Percentiles rank a stretch among this genome's conserved stretches.
These are phyloP conservation scores for Muntiacus reevesi DNA, from an alignment of 2,113 vertebrate genomes.

Conservation along the genomic window DNA sequence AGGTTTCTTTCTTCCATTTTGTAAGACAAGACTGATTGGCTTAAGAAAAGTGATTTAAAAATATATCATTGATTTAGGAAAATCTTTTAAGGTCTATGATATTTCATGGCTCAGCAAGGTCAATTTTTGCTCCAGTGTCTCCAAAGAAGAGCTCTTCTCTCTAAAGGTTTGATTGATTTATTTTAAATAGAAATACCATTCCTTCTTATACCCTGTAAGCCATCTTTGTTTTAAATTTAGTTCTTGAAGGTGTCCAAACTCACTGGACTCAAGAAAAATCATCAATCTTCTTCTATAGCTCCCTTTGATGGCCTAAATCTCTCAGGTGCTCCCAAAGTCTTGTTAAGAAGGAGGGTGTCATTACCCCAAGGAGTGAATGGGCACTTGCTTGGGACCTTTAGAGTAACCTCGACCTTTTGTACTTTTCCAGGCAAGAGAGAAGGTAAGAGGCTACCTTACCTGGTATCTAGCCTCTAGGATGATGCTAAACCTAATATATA, in stretches of 20 bases:
- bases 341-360: not conserved
- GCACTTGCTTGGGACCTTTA: not conserved
- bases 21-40: constrained; percentile 69
- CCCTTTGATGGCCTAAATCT: not conserved
- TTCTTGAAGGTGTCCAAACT: not conserved
- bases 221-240: constrained; percentile 21
- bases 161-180: constrained; percentile 47
- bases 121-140: constrained; percentile 64
- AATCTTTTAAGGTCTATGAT: constrained; percentile 71
- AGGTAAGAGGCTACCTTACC: not conserved
- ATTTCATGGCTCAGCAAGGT: constrained; percentile 45
- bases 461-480: not conserved
- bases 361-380: not conserved
- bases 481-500: not conserved
- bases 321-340: not conserved
- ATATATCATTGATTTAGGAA: constrained; percentile 65
- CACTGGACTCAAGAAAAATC: not conserved
- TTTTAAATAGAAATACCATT: constrained; percentile 29
- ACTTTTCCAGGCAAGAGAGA: not conserved
- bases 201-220: not conserved
- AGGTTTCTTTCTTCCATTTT: constrained; percentile 71
- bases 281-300: not conserved
- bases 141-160: constrained; percentile 55
- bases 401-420: not conserved
- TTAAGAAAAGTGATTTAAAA: constrained; percentile 64